These are phyloP conservation scores for Corythaeola cristata DNA, from an alignment of 2,113 vertebrate species.

Conservation along the genomic window DNA sequence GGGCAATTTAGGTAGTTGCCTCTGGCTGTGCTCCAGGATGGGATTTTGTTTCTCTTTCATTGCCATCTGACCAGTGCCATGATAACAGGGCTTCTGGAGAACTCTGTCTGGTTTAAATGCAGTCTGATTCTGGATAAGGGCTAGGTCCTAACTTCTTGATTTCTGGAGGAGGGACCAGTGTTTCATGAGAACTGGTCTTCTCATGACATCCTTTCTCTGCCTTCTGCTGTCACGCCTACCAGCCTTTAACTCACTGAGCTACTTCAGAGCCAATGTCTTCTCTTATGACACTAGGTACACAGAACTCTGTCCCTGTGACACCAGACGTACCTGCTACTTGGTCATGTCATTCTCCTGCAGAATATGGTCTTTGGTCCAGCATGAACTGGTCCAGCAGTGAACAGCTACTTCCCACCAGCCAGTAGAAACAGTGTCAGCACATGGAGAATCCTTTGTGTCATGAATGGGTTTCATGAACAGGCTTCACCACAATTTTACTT, in stretches of 20 bases:
- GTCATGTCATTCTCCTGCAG: not conserved
- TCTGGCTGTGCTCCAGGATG: not conserved
- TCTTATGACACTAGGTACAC: not conserved
- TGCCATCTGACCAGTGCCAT: not conserved
- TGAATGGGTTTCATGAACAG: not conserved
- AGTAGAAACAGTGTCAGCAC: not conserved
- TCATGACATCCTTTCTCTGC: not conserved
- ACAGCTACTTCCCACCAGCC: not conserved
- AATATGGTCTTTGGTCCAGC: not conserved
- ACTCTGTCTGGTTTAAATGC: not conserved
- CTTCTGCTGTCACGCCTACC: not conserved
- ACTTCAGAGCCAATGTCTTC: not conserved
- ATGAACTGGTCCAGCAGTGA: not conserved
- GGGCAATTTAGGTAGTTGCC: not conserved
- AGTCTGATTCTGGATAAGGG: not conserved
- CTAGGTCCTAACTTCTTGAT: not conserved
- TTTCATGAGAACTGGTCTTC: not conserved
- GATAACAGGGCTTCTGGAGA: not conserved
- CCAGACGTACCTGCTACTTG: not conserved
- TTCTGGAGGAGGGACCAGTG: not conserved
- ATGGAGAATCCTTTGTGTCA: not conserved
- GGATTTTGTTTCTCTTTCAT: not conserved
- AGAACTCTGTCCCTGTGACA: not conserved
- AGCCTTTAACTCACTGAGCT: not conserved
- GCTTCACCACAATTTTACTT: not conserved